These are phyloP conservation scores for Pseudomyrmex concolor DNA, from an alignment of 1,140 invertebrate genomes.

Conservation along the genomic window DNA sequence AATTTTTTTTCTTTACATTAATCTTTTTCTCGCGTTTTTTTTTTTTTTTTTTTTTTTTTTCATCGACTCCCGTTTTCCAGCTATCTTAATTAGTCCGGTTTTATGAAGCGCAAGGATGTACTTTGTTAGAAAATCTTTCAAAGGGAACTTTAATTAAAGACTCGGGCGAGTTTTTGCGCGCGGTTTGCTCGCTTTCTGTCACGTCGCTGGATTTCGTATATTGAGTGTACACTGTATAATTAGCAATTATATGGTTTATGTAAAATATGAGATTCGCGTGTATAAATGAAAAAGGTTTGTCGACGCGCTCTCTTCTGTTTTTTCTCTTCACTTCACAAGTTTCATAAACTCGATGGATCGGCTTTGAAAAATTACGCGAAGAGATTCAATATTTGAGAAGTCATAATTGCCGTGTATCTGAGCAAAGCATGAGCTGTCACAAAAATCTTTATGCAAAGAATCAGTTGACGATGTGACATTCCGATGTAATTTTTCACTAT, in stretches of 20 bases:
- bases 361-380: not conserved
- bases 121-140: conserved; percentile 29
- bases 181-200: conserved; percentile 12
- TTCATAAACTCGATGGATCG: not conserved
- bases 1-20: too few species aligned
- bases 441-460: not conserved
- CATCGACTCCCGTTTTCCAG: conserved; percentile 13
- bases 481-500: not conserved
- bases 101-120: conserved; percentile 36
- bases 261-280: not conserved
- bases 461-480: not conserved
- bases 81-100: conserved; percentile 19
- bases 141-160: conserved; percentile 51
- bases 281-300: not conserved
- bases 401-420: conserved; percentile 5
- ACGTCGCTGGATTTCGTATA: not conserved
- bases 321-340: not conserved
- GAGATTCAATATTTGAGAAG: not conserved
- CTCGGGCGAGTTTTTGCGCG: conserved; percentile 3
- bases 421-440: not conserved
- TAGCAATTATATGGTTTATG: conserved; percentile 31
- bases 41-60: not conserved
- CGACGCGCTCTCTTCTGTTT: not conserved
- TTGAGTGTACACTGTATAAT: conserved; percentile 4
- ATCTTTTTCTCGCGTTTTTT: not conserved